Evolutionary conservation across 2,888 invertebrate genomes (phyloP), one percentile per base, ranked within the genome.

Genomic region (Drosophila monieri): DNA sequence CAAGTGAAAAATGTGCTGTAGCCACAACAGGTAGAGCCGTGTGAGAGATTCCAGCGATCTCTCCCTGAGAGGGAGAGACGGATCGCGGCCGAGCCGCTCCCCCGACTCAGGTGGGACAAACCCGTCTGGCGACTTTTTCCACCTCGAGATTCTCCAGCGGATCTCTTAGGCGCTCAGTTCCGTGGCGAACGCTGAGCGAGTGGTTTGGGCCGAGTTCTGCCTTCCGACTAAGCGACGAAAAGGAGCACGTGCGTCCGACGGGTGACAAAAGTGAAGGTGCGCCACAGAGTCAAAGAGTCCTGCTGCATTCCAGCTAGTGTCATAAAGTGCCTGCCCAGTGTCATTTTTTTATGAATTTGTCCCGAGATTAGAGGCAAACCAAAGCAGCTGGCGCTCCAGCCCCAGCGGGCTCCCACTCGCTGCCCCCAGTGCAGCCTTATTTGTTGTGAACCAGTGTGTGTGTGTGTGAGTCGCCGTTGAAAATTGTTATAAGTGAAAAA

Each of bases 101-200:
- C 51, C 37, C 35, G n/a, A 35, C 35, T 35, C 35, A 35, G 35
- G 35, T 35, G 35, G 35, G 35, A 35, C 35, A 75, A 81, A 81
- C 89, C 81, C 78, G 89, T 85, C 88, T 75, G 83, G 84, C 90
- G 56, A 72, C 89, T 88, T 88, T 88, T 81, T 73, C 81, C 64
- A 70, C 48, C 56, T 6, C 47, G 30, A 14, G 41, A 44, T 23
- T 39, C 46, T 44, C 51, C 15, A 14, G 23, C 41, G 85, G 84
- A 87, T 80, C 78, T 73, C 69, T 35, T 73, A 35, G 66, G 21
- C 48, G 58, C 85, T 90, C 88, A 91, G 91, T 92, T 91, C 89
- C 84, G 80, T 85, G 89, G 85, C 87, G 90, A 90, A 90, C 91
- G 90, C 90, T 90, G 90, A 85, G 79, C 85, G 84, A 77, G 80